These are phyloP conservation scores for Porphyrio hochstetteri DNA, from an alignment of 2,113 vertebrate species.

Conservation along the genomic window DNA sequence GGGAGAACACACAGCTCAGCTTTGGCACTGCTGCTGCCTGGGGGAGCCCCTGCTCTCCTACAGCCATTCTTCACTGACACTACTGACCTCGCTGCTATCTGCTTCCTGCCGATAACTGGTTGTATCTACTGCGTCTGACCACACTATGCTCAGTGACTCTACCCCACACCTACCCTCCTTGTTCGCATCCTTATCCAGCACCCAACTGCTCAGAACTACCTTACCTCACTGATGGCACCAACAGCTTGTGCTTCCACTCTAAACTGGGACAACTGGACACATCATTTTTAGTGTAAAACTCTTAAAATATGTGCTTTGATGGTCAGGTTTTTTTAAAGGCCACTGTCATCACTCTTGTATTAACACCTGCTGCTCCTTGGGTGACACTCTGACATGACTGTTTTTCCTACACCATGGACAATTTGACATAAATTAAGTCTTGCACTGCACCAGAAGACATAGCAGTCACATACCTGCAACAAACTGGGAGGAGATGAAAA, in stretches of 20 bases:
- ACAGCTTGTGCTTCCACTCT: not conserved
- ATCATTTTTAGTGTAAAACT: not conserved
- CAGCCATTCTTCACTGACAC: not conserved
- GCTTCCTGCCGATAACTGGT: not conserved
- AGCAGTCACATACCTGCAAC: not conserved
- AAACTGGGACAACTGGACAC: not conserved
- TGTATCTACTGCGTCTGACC: not conserved
- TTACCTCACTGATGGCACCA: not conserved
- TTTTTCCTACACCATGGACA: accelerated
- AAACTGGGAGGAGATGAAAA: not conserved
- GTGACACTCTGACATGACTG: not conserved
- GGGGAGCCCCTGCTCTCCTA: accelerated
- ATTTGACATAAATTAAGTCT: not conserved
- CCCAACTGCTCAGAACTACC: not conserved
- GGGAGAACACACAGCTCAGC: not conserved
- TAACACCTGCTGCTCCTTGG: not conserved
- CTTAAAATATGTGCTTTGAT: too few relatives aligned
- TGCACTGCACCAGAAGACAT: accelerated
- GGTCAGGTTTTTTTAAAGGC: not conserved
- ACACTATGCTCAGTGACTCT: not conserved
- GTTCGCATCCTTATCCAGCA: not conserved
- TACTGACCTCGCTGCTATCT: not conserved
- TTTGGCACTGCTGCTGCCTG: too few relatives aligned
- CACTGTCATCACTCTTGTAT: not conserved
- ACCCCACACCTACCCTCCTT: too few relatives aligned